Base-by-base conservation (phyloP, 1,140 invertebrate genomes). In the Sinella curviseta region DNA sequence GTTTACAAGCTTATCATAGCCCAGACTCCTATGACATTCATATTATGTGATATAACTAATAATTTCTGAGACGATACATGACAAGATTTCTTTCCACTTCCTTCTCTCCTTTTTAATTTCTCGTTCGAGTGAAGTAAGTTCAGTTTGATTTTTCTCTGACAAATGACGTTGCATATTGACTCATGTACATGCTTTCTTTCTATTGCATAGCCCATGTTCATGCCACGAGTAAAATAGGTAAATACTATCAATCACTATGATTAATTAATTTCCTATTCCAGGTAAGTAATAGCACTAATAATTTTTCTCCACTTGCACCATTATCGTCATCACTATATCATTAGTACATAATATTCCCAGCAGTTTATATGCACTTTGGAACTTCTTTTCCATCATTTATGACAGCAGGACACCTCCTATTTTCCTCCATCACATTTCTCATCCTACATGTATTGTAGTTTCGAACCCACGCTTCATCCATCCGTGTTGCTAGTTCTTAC, bases 241-340 rank as follows among this genome's bases (percentile, higher is more conserved):
- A 48, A 48, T 48, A 60, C 24, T 14, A 60, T 60, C 57, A 60
- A 60, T 60, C 57, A 60, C 12, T 60, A 14, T 60, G 57, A 60
- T 60, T 60, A 60, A 60, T 60, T 60, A 60, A 60, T 48, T 48
- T 48, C 39, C 8, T 48, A 60, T 60, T n/a, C 24, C 57, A 60
- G 57, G 39, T 48, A 48, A 48, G 57, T 60, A 60, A 60, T 60
- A 60, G 4, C 39, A 48, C 57, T n/a, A 60, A 26, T 60, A 60
- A 60, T 60, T 60, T 60, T 60, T 60, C 57, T 60, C 24, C 14
- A 60, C 14, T 26, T 4, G 24, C 57, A 4, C 24, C 57, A 60
- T 17, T 26, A 16, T 60, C 24, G 24, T 60, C 39, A 48, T 48
- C 39, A 48, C 39, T 48, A 48, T 48, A 48, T 20, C 8, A 48